A percentile compares a stretch with the other conserved stretches of the same genome.
Evolutionary conservation across 2,888 invertebrate species (phyloP).

Genomic region (Eurois occulta): DNA sequence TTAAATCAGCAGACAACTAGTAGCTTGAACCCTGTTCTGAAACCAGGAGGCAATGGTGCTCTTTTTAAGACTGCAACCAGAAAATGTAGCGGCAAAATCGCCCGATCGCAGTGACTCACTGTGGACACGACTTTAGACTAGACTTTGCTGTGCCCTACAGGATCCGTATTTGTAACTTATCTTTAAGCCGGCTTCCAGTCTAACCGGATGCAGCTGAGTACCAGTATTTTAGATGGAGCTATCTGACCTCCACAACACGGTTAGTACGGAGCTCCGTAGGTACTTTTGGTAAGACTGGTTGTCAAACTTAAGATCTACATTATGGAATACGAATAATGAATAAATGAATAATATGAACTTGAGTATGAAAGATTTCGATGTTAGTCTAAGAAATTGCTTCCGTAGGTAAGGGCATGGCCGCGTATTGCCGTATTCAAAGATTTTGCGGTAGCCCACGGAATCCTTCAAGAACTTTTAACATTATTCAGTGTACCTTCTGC

Average conservation of each 20-base stretch:
- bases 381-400: not conserved
- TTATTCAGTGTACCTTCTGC: conserved; percentile 37
- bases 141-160: not conserved
- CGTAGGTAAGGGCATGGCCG: not conserved
- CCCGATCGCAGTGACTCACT: no score
- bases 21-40: not conserved
- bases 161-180: not conserved
- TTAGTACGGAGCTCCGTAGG: no score
- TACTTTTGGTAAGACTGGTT: no score
- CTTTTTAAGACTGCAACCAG: no score
- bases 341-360: not conserved
- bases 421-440: not conserved
- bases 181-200: no score
- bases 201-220: no score
- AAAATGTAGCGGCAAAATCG: not conserved
- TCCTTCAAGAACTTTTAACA: not conserved
- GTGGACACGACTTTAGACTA: not conserved
- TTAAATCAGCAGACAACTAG: not conserved
- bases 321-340: not conserved
- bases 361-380: not conserved
- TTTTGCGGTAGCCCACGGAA: not conserved
- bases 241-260: no score
- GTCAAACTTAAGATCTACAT: not conserved
- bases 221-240: no score
- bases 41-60: not conserved